Evolutionary conservation across 2,113 vertebrate genomes (phyloP), one percentile per base, ranked within the genome.

Genomic region (Poicephalus gulielmi): DNA sequence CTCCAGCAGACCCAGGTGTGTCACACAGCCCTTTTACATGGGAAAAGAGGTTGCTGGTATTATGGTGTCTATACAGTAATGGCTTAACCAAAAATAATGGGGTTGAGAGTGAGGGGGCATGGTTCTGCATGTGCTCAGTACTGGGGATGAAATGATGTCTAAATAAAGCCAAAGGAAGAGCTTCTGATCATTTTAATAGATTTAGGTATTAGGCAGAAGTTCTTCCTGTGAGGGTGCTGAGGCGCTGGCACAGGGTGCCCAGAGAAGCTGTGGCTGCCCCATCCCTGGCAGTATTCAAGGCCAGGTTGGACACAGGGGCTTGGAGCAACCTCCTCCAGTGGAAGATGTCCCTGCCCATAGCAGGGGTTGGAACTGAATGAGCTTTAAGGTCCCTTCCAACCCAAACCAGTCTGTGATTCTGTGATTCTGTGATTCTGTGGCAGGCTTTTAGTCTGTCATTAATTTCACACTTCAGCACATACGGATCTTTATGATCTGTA

Each of bases 1-100:
- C 70, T 31, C 43, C 1, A 1, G 62, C 53, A 49, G 73, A 55
- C 25, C 55, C 7, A 3, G 28, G 46, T 16, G 15, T 10, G 64
- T 55, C 16, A 30, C 50, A 27, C 39, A 7, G n/a, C 41, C 39
- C 30, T 62, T 41, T 33, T 4, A 7, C 0, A 0, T 1, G 23
- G 13, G 31, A 11, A 59, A 44, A 41, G 17, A 52, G 24, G 28
- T n/a, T 68, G 37, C 63, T n/a, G 37, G 68, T 1, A 0, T 47
- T 39, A 3, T 13, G 17, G 23, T 16, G 5, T 27, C 17, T 41
- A 3, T 11, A 2, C 19, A 10, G 49, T 6, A 80, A 50, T 0
- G 13, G 7, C 17, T 37, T 60, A 25, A 15, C 28, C 25, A 10
- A 88, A 43, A 16, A 3, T 1, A 19, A 3, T 1, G 8, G 57